Evolutionary conservation across 1,140 invertebrate genomes (phyloP), one percentile per base, ranked within the genome.

Genomic region (Pteromalus puparum): DNA sequence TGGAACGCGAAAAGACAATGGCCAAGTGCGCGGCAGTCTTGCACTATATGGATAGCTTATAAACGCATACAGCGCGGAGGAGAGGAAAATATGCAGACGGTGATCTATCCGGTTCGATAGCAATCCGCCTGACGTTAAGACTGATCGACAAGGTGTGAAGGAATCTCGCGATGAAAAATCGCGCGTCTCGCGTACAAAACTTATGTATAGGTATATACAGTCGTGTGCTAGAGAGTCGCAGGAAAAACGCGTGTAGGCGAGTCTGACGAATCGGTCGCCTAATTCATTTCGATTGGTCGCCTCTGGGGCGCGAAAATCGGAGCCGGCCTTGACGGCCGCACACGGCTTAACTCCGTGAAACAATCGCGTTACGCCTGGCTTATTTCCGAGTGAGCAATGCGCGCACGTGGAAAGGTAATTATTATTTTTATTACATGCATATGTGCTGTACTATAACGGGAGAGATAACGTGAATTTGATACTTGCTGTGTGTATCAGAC

Each of bases 271-370:
- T 92, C 90, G 89, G 68, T 68, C 76, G 74, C 76, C 85, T 92
- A 90, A 93, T 92, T 87, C 87, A 82, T 90, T 84, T 83, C 91
- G 92, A 92, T 87, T 89, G 90, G 85, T 48, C 87, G 90, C 87
- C 85, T 88, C 81, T 86, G 78, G 89, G 90, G 91, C 89, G 92
- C 89, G 90, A 92, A 91, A 92, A 88, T 90, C 83, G 82, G 82
- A 78, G 24, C 46, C 79, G 86, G 48, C 82, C 88, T 87, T 87
- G 85, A n/a, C 68, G 26, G 46, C n/a, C 7, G 18, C 61, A 34
- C 7, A 42, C n/a, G 13, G 74, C 34, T 67, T 42, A 68, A 61
- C 70, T 61, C 18, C 42, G 70, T 18, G 30, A 30, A 84, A 87
- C 84, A 82, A 87, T 87, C 70, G 78, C 79, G 65, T 88, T 78